These are phyloP conservation scores for Macaca mulatta DNA, from an alignment of 2,113 vertebrate species.

Conservation along the genomic window DNA sequence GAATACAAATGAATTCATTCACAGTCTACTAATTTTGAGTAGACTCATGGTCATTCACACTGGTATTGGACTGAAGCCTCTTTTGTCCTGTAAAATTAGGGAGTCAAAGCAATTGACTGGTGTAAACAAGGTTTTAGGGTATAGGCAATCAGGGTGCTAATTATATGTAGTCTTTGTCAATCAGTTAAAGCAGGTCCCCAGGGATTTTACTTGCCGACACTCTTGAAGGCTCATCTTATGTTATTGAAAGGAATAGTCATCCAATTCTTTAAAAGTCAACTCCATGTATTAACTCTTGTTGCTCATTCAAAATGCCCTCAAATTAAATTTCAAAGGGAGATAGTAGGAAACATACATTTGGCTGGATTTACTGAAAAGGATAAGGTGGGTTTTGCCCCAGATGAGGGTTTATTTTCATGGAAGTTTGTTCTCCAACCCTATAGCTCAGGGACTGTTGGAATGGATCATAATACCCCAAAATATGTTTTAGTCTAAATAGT, in stretches of 20 bases:
- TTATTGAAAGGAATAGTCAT: slow-evolving; percentile 18
- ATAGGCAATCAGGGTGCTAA: not conserved
- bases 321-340: not conserved
- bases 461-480: not conserved
- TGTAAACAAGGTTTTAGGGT: not conserved
- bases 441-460: not conserved
- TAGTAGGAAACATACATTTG: not conserved
- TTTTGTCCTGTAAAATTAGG: slow-evolving; percentile 1
- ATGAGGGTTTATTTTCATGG: not conserved
- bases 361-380: not conserved
- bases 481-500: not conserved
- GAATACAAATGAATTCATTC: not conserved
- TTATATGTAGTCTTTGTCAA: not conserved
- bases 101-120: not conserved
- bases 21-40: not conserved
- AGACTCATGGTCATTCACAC: not conserved
- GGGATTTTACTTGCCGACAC: not conserved
- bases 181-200: not conserved
- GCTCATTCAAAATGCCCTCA: not conserved
- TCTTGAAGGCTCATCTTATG: not conserved
- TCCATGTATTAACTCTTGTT: not conserved
- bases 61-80: not conserved
- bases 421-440: not conserved
- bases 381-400: not conserved
- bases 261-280: not conserved